Evolutionary conservation across 2,888 invertebrate genomes (phyloP), one percentile per base, ranked within the genome.

Genomic region (Itoplectis maculator): DNA sequence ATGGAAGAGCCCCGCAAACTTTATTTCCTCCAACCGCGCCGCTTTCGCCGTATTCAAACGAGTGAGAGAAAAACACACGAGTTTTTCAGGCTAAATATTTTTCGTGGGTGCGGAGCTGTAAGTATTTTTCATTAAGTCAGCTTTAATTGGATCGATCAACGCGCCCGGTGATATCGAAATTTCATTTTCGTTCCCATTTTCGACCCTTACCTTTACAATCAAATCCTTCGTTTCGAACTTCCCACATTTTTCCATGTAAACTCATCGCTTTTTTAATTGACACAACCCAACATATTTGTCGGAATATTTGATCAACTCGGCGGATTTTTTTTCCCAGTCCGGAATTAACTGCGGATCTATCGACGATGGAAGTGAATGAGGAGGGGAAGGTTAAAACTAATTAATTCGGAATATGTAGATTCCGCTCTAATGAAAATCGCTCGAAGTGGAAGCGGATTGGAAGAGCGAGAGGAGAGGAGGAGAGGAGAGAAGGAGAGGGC

Each of bases 331-430:
- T 4, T 13, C 9, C 15, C 29, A 29, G 37, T 15, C 1, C 9
- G 18, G 15, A 40, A 61, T 40, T 15, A 61, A 37, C 40, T 40
- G 37, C 8, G 6, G 59, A n/a, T 59, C 37, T 37, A 61, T 18
- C 40, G 61, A 18, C 18, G 29, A n/a, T n/a, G n/a, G n/a, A n/a
- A n/a, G n/a, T n/a, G n/a, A n/a, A n/a, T n/a, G n/a, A n/a, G n/a
- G n/a, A n/a, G n/a, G n/a, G 29, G 29, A 5, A 2, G 37, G 37
- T 15, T 37, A 61, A 61, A 61, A 61, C 15, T 40, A 37, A 61
- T 61, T 61, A 61, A 61, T 61, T 61, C 40, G 40, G 61, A 61
- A 61, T 61, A 61, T 61, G 61, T 37, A 61, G 61, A 61, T 61
- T 40, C 37, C 18, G 61, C 61, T 61, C 37, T 61, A 61, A 54